Evolutionary conservation across 2,797 vertebrate genomes (phyloP).

Genomic region (Melopsittacus undulatus): DNA sequence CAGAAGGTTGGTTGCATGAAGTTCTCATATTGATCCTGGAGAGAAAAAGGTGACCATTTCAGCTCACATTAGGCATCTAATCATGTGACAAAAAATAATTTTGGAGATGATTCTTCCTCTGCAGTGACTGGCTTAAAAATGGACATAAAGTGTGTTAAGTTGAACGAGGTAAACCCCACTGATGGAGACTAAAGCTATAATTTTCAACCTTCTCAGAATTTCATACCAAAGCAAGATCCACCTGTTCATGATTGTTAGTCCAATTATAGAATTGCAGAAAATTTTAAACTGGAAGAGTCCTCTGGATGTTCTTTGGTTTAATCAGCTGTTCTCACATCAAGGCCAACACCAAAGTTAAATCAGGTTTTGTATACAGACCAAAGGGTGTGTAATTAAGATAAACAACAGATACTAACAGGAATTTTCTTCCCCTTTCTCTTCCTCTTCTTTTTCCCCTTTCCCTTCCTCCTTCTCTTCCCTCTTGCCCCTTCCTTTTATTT

Average conservation of each 20-base stretch:
- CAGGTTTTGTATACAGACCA: not conserved
- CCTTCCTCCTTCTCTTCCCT: not conserved
- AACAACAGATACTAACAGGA: not conserved
- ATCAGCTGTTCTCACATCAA: not conserved
- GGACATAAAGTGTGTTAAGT: not conserved
- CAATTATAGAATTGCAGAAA: not conserved
- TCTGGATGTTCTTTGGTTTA: not conserved
- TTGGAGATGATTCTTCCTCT: not conserved
- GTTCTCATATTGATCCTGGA: not conserved
- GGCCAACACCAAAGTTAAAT: not conserved
- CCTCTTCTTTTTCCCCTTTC: not conserved
- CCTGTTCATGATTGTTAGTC: not conserved
- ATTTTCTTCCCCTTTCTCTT: not conserved
- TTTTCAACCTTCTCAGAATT: not conserved
- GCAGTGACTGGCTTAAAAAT: not conserved
- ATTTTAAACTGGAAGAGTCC: not conserved
- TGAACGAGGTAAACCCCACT: not conserved
- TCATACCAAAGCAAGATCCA: not conserved
- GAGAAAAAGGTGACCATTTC: not conserved
- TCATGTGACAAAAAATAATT: not conserved
- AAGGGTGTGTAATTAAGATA: not conserved
- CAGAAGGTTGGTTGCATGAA: not conserved
- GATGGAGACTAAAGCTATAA: not conserved
- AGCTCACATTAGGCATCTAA: not conserved
- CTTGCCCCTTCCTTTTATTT: not conserved